Conservation (phyloP, 64 coral and sea anemone species). For the Dendrophyllia cribrosa region DNA sequence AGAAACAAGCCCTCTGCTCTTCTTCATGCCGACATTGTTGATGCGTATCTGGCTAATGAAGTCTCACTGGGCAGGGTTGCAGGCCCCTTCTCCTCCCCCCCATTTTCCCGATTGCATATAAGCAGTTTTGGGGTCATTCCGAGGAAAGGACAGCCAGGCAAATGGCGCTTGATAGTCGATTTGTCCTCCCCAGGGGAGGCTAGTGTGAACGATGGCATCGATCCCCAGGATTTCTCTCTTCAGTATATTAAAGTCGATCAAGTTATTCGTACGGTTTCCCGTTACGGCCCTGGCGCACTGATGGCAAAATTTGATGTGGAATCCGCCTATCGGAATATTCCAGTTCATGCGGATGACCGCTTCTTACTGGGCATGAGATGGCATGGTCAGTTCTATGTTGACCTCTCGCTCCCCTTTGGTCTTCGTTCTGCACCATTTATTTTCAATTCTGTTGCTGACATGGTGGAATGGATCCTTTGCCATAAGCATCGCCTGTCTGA, state of each 20-base stretch:
- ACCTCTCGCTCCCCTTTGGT: neutral
- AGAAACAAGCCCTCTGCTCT: neutral
- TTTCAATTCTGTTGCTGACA: too few species aligned
- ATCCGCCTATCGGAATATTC: neutral
- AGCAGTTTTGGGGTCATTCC: neutral
- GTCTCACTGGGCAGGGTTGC: neutral
- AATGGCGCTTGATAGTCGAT: neutral
- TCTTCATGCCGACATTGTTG: neutral
- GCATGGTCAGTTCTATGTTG: neutral
- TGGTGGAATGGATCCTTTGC: neutral
- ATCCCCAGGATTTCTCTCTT: too few species aligned
- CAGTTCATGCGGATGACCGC: neutral
- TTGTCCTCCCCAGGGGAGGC: neutral
- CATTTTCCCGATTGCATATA: neutral
- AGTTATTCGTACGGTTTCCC: neutral
- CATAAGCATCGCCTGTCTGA: neutral
- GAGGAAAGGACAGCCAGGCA: neutral
- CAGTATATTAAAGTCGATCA: too few species aligned
- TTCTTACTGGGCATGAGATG: neutral
- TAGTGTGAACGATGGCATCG: constrained; percentile 1
- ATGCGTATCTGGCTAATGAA: neutral
- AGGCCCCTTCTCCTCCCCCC: too few species aligned
- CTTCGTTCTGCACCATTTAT: too few species aligned
- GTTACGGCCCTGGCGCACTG: neutral
- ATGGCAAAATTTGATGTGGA: neutral